Conservation (phyloP, 2,113 vertebrate genomes). For the Prunella fulvescens region DNA sequence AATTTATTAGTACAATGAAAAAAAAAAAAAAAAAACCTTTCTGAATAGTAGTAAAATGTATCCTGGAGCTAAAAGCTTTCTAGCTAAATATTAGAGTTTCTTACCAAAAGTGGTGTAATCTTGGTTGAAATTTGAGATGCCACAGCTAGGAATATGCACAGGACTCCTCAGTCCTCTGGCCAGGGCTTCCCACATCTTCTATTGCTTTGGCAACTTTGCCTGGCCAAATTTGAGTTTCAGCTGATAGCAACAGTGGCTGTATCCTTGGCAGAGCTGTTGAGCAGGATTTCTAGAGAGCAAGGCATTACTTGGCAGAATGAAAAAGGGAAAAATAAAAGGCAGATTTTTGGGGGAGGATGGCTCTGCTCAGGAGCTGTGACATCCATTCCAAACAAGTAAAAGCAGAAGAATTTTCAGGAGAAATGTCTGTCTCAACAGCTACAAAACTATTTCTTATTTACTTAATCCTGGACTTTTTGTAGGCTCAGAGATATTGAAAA, state of each 20-base stretch:
- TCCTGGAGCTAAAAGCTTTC: not conserved
- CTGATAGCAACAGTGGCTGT: not conserved
- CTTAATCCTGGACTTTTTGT: not conserved
- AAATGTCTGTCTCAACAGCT: not conserved
- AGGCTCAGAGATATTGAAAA: not conserved
- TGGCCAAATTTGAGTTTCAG: not conserved
- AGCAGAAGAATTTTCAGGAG: not conserved
- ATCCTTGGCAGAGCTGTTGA: not conserved
- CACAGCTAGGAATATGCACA: not conserved
- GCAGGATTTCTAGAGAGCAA: not conserved
- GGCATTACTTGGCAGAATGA: not conserved
- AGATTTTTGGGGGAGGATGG: not conserved
- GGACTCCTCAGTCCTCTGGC: not conserved
- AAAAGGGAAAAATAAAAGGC: not conserved
- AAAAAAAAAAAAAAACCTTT: not conserved
- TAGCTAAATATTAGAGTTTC: not conserved
- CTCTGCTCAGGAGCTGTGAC: not conserved
- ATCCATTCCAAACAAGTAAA: not conserved
- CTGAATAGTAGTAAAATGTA: not conserved
- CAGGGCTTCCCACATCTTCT: not conserved
- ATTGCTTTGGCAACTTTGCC: not conserved
- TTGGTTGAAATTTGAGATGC: not conserved
- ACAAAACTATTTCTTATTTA: not conserved
- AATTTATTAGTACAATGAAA: not conserved
- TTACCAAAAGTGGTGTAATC: not conserved